Conservation (phyloP, 2,888 invertebrate genomes). For the Hydraecia micacea region DNA sequence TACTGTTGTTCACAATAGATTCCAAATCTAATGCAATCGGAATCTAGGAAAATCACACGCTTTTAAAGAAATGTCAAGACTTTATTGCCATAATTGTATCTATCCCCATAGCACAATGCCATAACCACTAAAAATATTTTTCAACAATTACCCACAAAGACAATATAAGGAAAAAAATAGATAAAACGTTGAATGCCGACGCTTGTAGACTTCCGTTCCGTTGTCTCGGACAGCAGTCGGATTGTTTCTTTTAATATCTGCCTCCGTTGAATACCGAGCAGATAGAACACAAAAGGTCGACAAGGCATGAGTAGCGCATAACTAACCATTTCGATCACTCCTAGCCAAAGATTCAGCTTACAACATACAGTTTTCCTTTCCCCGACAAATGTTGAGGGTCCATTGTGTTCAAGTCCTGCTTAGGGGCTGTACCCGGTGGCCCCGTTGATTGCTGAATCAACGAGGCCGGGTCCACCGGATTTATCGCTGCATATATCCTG, state of each 20-base stretch:
- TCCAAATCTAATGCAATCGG: neutral
- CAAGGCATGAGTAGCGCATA: neutral
- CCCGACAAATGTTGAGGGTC: neutral
- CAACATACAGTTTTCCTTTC: neutral
- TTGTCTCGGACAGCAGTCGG: conserved; percentile 79
- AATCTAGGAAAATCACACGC: neutral
- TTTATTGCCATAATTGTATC: neutral
- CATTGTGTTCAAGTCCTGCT: too few relatives aligned
- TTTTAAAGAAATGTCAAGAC: neutral
- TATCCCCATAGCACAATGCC: conserved; percentile 6
- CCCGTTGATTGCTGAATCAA: neutral
- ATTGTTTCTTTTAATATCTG: conserved; percentile 86
- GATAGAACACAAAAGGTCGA: conserved; percentile 25
- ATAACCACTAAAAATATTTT: conserved; percentile 28
- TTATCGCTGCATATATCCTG: too few relatives aligned
- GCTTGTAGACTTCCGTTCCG: conserved; percentile 85
- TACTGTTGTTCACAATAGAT: conserved; percentile 1
- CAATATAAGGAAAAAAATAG: conserved; percentile 52
- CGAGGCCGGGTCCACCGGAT: too few relatives aligned
- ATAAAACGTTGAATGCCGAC: conserved; percentile 76
- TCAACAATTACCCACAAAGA: conserved; percentile 38
- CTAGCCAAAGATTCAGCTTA: neutral
- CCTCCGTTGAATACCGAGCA: conserved; percentile 40
- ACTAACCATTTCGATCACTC: neutral
- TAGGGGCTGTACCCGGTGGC: neutral